A percentile compares a stretch with the other conserved stretches of the same genome.
Evolutionary conservation across 2,113 vertebrate genomes (phyloP).

Genomic region (Apodemus sylvaticus): DNA sequence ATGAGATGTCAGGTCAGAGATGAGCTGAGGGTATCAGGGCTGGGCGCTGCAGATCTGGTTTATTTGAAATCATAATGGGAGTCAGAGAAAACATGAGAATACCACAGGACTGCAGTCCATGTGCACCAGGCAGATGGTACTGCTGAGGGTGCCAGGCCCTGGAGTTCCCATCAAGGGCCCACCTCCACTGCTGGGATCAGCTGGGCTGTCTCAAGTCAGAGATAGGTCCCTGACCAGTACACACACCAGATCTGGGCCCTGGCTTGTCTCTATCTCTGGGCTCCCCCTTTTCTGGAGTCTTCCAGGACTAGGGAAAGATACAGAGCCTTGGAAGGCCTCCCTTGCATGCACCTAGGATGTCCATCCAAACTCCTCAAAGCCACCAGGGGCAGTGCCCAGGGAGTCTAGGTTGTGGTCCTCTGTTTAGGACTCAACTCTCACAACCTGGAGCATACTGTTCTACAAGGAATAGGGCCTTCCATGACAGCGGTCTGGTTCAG

Average conservation of each 20-base stretch:
- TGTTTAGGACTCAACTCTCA: fast-evolving
- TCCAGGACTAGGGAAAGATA: neutral
- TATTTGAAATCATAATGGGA: neutral
- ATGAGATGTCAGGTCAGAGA: neutral
- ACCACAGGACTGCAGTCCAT: fast-evolving
- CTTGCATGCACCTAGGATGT: neutral
- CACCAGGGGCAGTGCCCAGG: neutral
- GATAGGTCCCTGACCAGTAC: neutral
- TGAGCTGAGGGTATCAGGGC: neutral
- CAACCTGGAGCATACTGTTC: fast-evolving
- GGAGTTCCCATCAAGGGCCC: neutral
- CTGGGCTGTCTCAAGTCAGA: neutral
- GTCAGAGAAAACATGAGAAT: neutral
- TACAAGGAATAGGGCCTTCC: neutral
- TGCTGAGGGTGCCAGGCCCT: neutral
- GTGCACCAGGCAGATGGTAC: neutral
- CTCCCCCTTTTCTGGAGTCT: neutral
- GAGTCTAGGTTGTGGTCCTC: neutral
- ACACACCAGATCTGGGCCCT: neutral
- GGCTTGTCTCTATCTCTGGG: neutral
- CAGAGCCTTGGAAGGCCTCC: neutral
- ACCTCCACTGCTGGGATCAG: neutral
- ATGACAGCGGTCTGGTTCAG: too few species aligned
- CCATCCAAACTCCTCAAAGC: too few species aligned
- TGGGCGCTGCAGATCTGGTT: neutral